Conservation (phyloP, 2,113 vertebrate genomes). For the Verasper variegatus region DNA sequence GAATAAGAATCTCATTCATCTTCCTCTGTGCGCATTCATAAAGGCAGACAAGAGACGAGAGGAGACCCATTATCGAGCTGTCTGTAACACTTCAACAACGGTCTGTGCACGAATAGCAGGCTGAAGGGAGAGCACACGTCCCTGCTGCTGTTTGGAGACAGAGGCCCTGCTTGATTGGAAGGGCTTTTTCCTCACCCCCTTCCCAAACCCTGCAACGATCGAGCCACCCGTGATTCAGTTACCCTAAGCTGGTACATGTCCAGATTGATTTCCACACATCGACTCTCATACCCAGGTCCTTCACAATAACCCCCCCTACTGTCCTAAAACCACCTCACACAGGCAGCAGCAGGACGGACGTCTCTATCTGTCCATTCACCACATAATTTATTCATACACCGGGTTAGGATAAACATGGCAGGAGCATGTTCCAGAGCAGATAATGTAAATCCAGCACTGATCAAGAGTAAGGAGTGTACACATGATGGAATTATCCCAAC, state of each 20-base stretch:
- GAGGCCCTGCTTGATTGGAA: neutral
- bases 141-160: constrained; percentile 29
- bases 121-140: constrained; percentile 5
- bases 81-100: constrained; percentile 41
- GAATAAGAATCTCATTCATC: constrained; percentile 78
- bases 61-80: constrained; percentile 71
- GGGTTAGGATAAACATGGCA: neutral
- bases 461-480: neutral
- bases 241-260: constrained; percentile 22
- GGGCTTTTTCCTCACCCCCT: neutral
- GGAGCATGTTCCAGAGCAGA: neutral
- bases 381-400: constrained; percentile 9
- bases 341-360: constrained; percentile 16
- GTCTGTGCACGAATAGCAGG: constrained; percentile 16
- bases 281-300: constrained; percentile 7
- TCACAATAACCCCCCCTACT: constrained; percentile 13
- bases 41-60: constrained; percentile 62
- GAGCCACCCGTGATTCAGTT: constrained; percentile 9
- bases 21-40: constrained; percentile 65
- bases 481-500: neutral
- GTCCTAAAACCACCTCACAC: constrained; percentile 29
- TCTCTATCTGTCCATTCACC: constrained; percentile 9
- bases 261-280: constrained; percentile 33
- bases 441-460: neutral
- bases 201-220: neutral